These are phyloP conservation scores for Rutpela maculata DNA, from an alignment of 2,888 invertebrate species.

Conservation along the genomic window DNA sequence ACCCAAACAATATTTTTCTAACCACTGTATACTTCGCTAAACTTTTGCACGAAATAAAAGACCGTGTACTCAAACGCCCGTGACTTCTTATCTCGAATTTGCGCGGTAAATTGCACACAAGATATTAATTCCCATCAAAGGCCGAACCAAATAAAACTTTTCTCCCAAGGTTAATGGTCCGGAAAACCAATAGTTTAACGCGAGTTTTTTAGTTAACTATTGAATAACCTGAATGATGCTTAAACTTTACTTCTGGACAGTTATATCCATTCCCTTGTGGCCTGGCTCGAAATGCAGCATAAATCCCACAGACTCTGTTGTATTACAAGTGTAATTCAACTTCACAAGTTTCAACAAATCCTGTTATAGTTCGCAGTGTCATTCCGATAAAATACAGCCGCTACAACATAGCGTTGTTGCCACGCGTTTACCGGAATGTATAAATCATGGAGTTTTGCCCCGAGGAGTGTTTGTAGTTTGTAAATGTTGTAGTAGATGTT, in stretches of 20 bases:
- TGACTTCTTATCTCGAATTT: neutral
- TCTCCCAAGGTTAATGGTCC: neutral
- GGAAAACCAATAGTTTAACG: conserved; percentile 11
- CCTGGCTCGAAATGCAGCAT: neutral
- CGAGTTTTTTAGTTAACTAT: conserved; percentile 6
- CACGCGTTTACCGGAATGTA: neutral
- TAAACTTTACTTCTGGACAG: conserved; percentile 34
- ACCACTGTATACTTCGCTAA: no score
- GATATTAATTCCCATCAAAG: conserved; percentile 15
- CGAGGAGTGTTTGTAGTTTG: no score
- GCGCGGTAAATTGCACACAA: neutral
- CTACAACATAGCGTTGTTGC: neutral
- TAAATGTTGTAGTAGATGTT: no score
- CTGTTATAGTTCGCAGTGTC: conserved; percentile 45
- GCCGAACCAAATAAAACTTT: conserved; percentile 11
- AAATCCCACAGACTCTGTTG: conserved; percentile 27
- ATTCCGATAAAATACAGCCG: conserved; percentile 10
- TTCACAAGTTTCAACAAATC: conserved; percentile 44
- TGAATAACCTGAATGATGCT: conserved; percentile 21
- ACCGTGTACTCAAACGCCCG: neutral
- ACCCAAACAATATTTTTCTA: no score
- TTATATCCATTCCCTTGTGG: conserved; percentile 22
- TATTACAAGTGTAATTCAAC: conserved; percentile 42
- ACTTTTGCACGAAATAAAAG: neutral
- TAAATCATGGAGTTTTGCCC: neutral